Evolutionary conservation across 2,797 vertebrate genomes (phyloP).

Genomic region (Eupleurogrammus muticus): DNA sequence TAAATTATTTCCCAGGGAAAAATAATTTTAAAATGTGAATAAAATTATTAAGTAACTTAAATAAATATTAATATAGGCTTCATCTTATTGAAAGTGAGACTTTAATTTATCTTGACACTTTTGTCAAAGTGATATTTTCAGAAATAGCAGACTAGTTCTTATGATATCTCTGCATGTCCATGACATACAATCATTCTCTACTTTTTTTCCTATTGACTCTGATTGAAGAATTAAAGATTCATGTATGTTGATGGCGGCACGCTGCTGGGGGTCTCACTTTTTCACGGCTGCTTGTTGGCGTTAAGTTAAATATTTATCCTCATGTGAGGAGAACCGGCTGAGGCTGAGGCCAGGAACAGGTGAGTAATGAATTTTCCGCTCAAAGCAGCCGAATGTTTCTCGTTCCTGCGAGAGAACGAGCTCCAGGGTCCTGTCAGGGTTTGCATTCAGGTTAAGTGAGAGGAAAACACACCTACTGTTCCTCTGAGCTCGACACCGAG

Average conservation of each 20-base stretch:
- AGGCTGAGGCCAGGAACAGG: neutral
- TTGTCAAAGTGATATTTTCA: no score
- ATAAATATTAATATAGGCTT: no score
- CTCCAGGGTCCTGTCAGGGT: neutral
- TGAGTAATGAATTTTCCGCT: neutral
- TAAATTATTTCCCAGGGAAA: no score
- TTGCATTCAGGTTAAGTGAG: neutral
- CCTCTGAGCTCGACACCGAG: neutral
- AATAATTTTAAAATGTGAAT: no score
- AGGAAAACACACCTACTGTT: neutral
- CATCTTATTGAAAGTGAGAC: no score
- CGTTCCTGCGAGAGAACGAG: neutral
- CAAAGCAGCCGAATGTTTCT: neutral
- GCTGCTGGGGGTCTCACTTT: neutral
- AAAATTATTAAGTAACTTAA: no score
- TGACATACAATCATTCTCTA: constrained; percentile 5
- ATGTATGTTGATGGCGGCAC: neutral
- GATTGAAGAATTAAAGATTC: neutral
- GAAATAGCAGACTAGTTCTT: no score
- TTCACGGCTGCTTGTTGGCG: neutral
- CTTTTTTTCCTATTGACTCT: neutral
- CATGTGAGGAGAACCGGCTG: neutral
- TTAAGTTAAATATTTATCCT: neutral
- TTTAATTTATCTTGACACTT: no score
- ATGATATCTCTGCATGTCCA: neutral